These are phyloP conservation scores for Salvelinus sp. DNA, from an alignment of 2,113 vertebrate species.

Conservation along the genomic window DNA sequence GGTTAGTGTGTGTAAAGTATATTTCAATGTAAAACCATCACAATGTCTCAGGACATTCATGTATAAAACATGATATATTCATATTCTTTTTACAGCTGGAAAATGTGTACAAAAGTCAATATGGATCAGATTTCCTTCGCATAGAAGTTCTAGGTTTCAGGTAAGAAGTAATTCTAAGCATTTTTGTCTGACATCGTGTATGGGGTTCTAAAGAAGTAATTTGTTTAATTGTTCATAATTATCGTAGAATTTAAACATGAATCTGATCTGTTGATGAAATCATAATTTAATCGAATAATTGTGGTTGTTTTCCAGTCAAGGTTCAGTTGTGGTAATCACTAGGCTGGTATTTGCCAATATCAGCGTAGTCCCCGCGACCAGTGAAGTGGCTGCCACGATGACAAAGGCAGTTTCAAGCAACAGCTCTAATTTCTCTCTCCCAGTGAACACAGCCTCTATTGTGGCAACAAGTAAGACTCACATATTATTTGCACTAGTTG, in stretches of 20 bases:
- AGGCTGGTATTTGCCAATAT: neutral
- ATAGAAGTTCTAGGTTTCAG: neutral
- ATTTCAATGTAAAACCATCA: neutral
- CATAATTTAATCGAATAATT: neutral
- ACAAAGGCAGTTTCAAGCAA: neutral
- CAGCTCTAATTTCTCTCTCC: constrained; percentile 4
- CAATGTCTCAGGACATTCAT: neutral
- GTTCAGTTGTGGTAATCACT: constrained; percentile 5
- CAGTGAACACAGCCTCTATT: neutral
- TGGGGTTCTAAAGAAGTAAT: no score
- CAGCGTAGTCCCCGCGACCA: neutral
- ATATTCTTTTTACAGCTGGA: constrained; percentile 3
- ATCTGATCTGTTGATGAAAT: neutral
- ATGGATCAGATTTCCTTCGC: neutral
- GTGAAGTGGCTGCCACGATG: neutral
- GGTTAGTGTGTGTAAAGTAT: neutral
- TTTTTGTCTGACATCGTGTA: neutral
- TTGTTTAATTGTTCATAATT: no score
- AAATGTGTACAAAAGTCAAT: neutral
- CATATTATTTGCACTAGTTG: no score
- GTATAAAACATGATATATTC: neutral
- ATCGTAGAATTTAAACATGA: neutral
- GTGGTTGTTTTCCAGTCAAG: neutral
- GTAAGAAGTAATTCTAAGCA: neutral
- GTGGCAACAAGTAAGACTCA: neutral